Evolutionary conservation across 1,140 invertebrate species (phyloP), one percentile per base, ranked within the genome.

Genomic region (Meloidogyne floridensis): DNA sequence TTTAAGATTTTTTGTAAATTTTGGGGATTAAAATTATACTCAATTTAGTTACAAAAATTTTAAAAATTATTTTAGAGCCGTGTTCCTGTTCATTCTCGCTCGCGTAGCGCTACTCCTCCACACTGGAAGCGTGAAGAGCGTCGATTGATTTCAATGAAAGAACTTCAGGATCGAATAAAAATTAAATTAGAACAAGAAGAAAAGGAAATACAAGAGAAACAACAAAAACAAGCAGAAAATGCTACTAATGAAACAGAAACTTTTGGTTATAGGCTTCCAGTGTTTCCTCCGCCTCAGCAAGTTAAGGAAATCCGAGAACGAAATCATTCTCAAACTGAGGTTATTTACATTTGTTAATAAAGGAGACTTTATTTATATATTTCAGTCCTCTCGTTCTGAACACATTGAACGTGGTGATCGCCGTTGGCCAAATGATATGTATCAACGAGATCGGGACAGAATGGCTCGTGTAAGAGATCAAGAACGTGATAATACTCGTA

Each of bases 51-150:
- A 3, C 3, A 59, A 15, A 15, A 59, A 59, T 59, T 65, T 65
- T 65, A 65, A 13, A n/a, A 65, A 65, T 65, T n/a, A 6, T n/a
- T 65, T n/a, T 54, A 54, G 6, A 65, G 15, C n/a, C 15, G 59
- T n/a, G 47, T 7, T n/a, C 59, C 15, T n/a, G 15, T 15, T 0
- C 59, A 9, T 20, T n/a, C 43, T 47, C 78, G 83, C 15, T 70
- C 56, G 8, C 65, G 84, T 42, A 84, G 83, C 56, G 83, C 42
- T 8, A 84, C 83, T 15, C 83, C 83, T 8, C 83, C 83, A 56
- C 83, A 84, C 43, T 85, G 83, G 77, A 77, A 80, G 4, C 84
- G 83, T 18, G 83, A 84, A 72, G 83, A 83, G 76, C 77, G 77
- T 10, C 54, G 77, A 11, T 51, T 71, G 65, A 79, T 79, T 51